These are phyloP conservation scores for Patiria miniata DNA, from an alignment of 35 echinoderm and acorn worm species.

Conservation along the genomic window DNA sequence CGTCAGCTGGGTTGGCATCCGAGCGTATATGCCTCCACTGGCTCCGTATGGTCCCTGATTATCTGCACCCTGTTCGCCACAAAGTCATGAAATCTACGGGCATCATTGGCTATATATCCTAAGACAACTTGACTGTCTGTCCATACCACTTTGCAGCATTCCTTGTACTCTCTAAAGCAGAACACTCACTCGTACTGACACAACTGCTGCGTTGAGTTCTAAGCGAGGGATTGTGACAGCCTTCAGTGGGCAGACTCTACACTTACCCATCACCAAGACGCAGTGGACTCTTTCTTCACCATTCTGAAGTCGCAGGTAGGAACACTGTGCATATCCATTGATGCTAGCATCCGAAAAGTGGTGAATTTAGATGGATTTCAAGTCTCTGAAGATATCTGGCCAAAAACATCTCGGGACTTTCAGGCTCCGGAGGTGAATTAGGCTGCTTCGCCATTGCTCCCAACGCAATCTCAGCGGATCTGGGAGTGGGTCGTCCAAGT, in stretches of 20 bases:
- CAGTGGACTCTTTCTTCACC: conserved; percentile 35
- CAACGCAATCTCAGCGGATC: neutral
- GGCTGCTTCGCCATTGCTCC: neutral
- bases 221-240: conserved; percentile 59
- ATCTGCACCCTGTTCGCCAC: conserved; percentile 56
- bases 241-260: conserved; percentile 61
- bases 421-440: neutral
- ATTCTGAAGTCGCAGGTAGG: conserved; percentile 51
- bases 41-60: conserved; percentile 50
- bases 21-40: conserved; percentile 61
- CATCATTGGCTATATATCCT: conserved; percentile 57
- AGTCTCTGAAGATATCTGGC: conserved; percentile 33
- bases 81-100: conserved; percentile 34
- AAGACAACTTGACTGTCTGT: conserved; percentile 79
- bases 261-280: conserved; percentile 57
- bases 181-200: conserved; percentile 17
- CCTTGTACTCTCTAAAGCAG: conserved; percentile 44
- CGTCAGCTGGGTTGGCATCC: conserved; percentile 49
- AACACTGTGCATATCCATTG: conserved; percentile 62
- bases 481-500: neutral
- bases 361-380: conserved; percentile 57
- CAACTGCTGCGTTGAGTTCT: conserved; percentile 59
- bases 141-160: conserved; percentile 27
- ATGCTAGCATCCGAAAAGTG: conserved; percentile 80
- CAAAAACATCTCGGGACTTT: conserved; percentile 62